Base-by-base conservation (phyloP, 2,797 vertebrate genomes). In the Lacerta viridis region DNA sequence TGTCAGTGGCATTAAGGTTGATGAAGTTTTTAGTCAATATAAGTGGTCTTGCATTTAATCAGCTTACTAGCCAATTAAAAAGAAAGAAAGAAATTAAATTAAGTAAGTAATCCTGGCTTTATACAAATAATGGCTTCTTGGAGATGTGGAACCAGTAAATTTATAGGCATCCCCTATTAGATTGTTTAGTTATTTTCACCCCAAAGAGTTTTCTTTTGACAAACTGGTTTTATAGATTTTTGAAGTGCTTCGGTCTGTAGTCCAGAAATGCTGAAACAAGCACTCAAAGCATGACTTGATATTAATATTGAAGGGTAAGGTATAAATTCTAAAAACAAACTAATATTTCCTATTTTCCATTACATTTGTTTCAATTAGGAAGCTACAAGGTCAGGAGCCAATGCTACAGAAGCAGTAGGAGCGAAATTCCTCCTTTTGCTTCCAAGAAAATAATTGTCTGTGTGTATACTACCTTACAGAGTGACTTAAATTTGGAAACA, bases 51-150 rank as follows among this genome's bases (percentile, higher is more conserved):
- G 20, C 10, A 59, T 87, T 87, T 81, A 61, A 87, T 87, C 79
- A 87, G 86, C 36, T 61, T 25, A 81, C 72, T 81, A 80, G 72
- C 50, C 27, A 74, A 72, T 81, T 9, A 87, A 87, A 87, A 33
- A 69, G 25, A 59, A 80, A 61, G 61, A 23, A 59, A 4, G 23
- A 39, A 64, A 66, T 25, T 68, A 29, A 68, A 29, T 46, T 55
- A 74, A 81, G 36, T 72, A 72, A 74, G 20, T 39, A 27, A 59
- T 18, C 69, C 59, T 27, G 33, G 4, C 69, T 74, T 11, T 55
- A 59, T 39, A 72, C n/a, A 50, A 27, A 29, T 66, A 61, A 41
- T 68, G 64, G 61, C 36, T 84, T 59, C 25, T 75, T 18, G 7
- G 46, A 15, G 43, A 55, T 3, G 29, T 8, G n/a, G 46, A 20